These are phyloP conservation scores for Gnathonemus longibarbis DNA, from an alignment of 2,113 vertebrate species.

Conservation along the genomic window DNA sequence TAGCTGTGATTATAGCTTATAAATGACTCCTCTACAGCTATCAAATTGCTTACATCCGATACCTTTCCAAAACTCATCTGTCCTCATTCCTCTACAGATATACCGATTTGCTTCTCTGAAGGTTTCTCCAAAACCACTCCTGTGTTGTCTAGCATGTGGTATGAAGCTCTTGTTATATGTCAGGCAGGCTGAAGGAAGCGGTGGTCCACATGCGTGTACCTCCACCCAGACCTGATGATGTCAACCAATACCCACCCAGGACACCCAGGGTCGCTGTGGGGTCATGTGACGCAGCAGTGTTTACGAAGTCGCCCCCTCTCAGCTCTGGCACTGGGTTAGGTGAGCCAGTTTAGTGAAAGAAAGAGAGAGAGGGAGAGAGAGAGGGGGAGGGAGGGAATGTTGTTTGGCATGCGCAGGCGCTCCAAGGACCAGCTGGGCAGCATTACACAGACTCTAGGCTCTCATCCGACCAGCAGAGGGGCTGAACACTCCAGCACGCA, in stretches of 20 bases:
- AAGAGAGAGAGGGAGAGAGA: not conserved
- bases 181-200: not conserved
- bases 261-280: not conserved
- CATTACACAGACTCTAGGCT: constrained; percentile 44
- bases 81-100: not conserved
- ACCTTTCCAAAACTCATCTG: not conserved
- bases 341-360: not conserved
- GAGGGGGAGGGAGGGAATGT: not conserved
- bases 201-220: not conserved
- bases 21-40: not conserved
- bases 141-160: not conserved
- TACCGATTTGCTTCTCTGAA: not conserved
- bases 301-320: not conserved
- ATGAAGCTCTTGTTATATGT: not conserved
- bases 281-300: not conserved
- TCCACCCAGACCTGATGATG: not conserved
- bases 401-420: constrained; percentile 46
- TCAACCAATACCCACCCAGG: not conserved
- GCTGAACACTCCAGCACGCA: constrained; percentile 31
- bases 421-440: constrained; percentile 55
- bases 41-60: not conserved
- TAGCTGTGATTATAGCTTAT: not conserved
- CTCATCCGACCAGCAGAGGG: constrained; percentile 36
- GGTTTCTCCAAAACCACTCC: not conserved
- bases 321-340: not conserved